phyloP scores from a whole-genome alignment of 2,797 vertebrate species.

The Iguana delicatissima region DNA sequence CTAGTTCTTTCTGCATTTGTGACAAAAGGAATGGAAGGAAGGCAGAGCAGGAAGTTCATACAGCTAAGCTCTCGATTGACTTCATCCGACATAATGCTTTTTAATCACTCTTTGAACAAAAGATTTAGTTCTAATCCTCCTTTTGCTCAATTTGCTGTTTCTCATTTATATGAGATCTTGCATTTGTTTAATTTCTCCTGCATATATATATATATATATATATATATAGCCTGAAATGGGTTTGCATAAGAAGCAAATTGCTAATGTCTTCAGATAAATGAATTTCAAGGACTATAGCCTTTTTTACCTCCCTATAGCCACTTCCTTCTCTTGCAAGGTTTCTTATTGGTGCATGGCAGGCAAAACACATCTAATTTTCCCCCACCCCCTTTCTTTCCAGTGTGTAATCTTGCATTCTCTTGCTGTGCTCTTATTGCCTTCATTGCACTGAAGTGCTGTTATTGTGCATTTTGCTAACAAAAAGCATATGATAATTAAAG shows the following conservation, averaged over 20 bases:
- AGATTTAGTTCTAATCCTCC: constrained; percentile 80
- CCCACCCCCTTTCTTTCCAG: not conserved
- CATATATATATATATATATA: constrained; percentile 26
- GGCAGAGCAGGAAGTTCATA: constrained; percentile 63
- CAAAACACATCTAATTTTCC: not conserved
- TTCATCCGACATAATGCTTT: constrained; percentile 80
- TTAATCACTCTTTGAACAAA: constrained; percentile 83
- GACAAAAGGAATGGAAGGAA: constrained; percentile 63
- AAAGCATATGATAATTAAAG: constrained; percentile 46
- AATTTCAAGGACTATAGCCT: constrained; percentile 51
- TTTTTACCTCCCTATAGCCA: not conserved
- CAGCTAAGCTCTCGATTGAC: constrained; percentile 74
- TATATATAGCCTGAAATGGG: not conserved
- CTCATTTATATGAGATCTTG: constrained; percentile 70
- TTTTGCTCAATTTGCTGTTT: constrained; percentile 76
- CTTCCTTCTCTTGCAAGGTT: constrained; percentile 33
- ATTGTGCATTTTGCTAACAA: constrained; percentile 44
- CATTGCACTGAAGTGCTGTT: constrained; percentile 30
- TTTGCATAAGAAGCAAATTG: constrained; percentile 51
- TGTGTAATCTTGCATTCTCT: constrained; percentile 20
- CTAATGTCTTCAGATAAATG: constrained; percentile 63
- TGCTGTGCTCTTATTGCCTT: constrained; percentile 48
- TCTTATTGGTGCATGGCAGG: constrained; percentile 29
- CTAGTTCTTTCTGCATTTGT: constrained; percentile 49
- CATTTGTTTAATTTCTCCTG: constrained; percentile 67